Conservation (phyloP, 2,113 vertebrate species). For the Desmodus rotundus region DNA sequence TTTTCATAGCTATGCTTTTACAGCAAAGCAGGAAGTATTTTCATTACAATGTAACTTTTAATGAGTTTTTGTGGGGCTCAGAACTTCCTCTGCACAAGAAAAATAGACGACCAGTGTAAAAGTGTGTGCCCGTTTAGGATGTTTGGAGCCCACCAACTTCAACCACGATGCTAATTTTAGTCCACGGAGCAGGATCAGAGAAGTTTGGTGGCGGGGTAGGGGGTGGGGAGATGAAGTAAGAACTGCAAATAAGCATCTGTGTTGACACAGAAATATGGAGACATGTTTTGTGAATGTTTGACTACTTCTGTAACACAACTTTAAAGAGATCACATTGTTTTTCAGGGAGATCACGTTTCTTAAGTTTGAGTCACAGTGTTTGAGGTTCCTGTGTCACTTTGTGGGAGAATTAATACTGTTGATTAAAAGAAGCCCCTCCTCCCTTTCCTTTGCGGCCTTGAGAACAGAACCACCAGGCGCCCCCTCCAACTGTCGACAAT, state of each 20-base stretch:
- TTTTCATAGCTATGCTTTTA: background rate
- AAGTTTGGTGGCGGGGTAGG: background rate
- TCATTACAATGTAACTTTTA: background rate
- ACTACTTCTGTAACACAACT: background rate
- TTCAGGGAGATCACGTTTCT: background rate
- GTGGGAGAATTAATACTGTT: background rate
- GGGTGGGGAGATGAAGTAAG: background rate
- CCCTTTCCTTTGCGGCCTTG: background rate
- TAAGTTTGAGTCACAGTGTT: background rate
- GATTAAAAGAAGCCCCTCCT: background rate
- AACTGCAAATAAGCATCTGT: background rate
- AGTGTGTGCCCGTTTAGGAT: background rate
- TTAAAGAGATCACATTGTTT: background rate
- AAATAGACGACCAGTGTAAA: background rate
- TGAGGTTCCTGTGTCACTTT: background rate
- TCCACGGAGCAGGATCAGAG: background rate
- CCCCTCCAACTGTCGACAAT: fast-evolving
- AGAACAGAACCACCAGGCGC: background rate
- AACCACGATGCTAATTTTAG: background rate
- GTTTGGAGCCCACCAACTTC: background rate
- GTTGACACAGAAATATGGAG: background rate
- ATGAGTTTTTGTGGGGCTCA: background rate
- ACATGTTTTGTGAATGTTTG: background rate
- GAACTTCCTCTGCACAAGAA: background rate
- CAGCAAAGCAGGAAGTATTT: background rate